A percentile compares a stretch with the other conserved stretches of the same genome.
phyloP scores from a whole-genome alignment of 1,140 invertebrate species.

The Papilio polytes region DNA sequence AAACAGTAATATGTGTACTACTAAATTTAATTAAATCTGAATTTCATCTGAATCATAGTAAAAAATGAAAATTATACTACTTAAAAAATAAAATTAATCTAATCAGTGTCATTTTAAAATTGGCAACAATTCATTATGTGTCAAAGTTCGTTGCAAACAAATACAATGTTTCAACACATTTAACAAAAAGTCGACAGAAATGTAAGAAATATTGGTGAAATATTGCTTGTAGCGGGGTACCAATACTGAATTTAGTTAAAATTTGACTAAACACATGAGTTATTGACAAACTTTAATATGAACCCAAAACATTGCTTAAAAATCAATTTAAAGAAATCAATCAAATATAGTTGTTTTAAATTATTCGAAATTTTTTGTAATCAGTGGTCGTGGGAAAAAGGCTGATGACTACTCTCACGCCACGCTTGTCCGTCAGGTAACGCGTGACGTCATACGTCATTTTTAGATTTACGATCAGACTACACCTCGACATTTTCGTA shows the following conservation, averaged over 20 bases:
- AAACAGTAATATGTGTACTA: background rate
- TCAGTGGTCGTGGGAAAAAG: background rate
- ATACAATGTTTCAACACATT: background rate
- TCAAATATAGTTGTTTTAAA: background rate
- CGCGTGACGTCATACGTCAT: no score
- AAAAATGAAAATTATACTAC: constrained; percentile 37
- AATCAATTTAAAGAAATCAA: background rate
- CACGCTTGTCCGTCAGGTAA: no score
- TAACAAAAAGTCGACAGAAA: constrained; percentile 18
- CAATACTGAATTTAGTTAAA: constrained; percentile 67
- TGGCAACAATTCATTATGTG: constrained; percentile 32
- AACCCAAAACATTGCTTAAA: constrained; percentile 4
- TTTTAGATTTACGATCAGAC: no score
- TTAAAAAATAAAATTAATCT: constrained; percentile 39
- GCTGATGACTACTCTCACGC: no score
- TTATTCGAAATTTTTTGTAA: background rate
- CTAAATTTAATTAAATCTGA: constrained; percentile 13
- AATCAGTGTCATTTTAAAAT: constrained; percentile 35
- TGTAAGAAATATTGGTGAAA: constrained; percentile 35
- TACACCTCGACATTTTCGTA: no score
- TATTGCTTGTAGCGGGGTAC: constrained; percentile 57
- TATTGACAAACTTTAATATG: constrained; percentile 41
- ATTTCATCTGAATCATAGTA: constrained; percentile 7
- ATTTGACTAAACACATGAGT: constrained; percentile 63
- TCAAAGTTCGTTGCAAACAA: constrained; percentile 11